Conservation (phyloP, 2,888 invertebrate species). For the Drosophila kanekoi region DNA sequence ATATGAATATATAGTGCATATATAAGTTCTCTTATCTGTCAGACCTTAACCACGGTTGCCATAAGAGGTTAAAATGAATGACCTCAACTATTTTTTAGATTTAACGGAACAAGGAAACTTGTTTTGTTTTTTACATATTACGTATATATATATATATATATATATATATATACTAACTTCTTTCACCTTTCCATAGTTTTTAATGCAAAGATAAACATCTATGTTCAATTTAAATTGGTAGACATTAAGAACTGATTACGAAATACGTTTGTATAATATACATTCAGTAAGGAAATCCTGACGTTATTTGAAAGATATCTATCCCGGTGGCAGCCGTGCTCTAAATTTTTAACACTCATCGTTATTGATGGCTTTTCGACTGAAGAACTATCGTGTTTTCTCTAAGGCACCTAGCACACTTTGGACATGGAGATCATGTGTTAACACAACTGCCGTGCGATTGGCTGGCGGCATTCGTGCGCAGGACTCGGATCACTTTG, state of each 20-base stretch:
- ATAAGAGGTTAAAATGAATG: background rate
- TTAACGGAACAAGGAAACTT: background rate
- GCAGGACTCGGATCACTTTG: conserved; percentile 29
- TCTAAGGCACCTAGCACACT: conserved; percentile 24
- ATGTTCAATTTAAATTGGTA: background rate
- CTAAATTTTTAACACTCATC: background rate
- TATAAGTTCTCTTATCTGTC: too few species aligned
- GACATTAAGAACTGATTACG: background rate
- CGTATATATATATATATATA: background rate
- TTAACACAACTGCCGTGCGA: conserved; percentile 43
- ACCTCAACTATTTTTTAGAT: too few species aligned
- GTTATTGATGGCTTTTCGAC: conserved; percentile 28
- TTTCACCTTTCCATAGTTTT: background rate
- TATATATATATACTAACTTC: background rate
- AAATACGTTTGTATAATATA: background rate
- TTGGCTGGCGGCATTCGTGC: conserved; percentile 16
- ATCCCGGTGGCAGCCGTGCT: background rate
- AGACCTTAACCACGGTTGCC: background rate
- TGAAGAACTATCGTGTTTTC: background rate
- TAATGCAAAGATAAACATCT: too few species aligned
- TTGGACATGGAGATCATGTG: conserved; percentile 59
- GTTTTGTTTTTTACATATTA: background rate
- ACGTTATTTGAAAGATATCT: too few species aligned
- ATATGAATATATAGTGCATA: background rate
- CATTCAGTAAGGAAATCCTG: too few species aligned